Evolutionary conservation across 2,113 vertebrate species (phyloP).

Genomic region (Steatornis caripensis): DNA sequence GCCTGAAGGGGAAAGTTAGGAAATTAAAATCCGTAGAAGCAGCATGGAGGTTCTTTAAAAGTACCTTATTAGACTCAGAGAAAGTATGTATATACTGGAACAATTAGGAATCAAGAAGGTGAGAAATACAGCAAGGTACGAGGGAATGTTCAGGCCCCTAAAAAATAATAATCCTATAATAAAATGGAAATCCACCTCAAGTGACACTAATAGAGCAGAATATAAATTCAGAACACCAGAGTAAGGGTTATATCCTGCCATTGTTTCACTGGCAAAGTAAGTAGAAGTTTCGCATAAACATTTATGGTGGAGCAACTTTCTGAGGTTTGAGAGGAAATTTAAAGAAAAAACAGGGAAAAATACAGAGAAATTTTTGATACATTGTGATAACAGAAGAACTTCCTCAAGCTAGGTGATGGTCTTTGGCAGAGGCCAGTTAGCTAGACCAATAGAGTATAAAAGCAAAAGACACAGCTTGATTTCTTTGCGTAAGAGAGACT

Average conservation of each 20-base stretch:
- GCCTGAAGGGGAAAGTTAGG: constrained; percentile 69
- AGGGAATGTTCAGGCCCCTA: not conserved
- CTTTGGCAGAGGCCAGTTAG: not conserved
- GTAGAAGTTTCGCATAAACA: constrained; percentile 24
- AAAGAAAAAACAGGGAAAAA: not conserved
- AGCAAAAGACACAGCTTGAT: not conserved
- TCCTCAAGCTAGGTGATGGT: not conserved
- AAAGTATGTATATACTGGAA: constrained; percentile 29
- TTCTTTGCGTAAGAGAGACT: not conserved
- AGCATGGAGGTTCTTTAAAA: constrained; percentile 39
- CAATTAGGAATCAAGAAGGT: constrained; percentile 62
- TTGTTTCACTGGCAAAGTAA: constrained; percentile 22
- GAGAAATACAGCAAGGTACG: constrained; percentile 31
- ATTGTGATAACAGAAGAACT: not conserved
- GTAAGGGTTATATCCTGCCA: constrained; percentile 41
- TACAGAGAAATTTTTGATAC: not conserved
- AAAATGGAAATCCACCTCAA: constrained; percentile 50
- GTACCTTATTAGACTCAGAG: constrained; percentile 5
- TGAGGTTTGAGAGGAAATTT: constrained; percentile 3
- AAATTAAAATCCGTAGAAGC: constrained; percentile 64
- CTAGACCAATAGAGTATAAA: not conserved
- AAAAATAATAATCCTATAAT: constrained; percentile 48
- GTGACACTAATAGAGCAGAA: constrained; percentile 10
- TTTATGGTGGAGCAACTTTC: not conserved
- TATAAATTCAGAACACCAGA: constrained; percentile 25